Evolutionary conservation across 2,888 invertebrate species (phyloP).

Genomic region (Trachelus stipa): DNA sequence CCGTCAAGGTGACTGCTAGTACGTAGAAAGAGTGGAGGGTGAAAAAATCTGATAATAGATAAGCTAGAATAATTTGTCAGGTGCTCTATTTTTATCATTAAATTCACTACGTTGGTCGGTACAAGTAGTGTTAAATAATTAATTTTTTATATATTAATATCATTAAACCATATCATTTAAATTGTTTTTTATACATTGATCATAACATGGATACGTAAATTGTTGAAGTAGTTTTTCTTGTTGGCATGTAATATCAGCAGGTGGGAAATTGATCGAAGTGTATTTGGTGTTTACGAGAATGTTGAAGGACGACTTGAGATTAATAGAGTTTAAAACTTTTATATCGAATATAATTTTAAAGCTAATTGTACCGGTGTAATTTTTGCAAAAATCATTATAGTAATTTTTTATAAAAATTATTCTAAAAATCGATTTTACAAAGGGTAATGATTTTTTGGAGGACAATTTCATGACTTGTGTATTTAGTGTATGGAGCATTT

Average conservation of each 20-base stretch:
- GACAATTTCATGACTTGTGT: too few relatives aligned
- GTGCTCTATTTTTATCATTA: not conserved
- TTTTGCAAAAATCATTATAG: too few relatives aligned
- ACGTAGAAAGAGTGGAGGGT: not conserved
- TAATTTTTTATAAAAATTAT: too few relatives aligned
- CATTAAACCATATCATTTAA: not conserved
- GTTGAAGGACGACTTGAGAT: too few relatives aligned
- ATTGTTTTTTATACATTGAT: not conserved
- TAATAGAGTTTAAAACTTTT: too few relatives aligned
- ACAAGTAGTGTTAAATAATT: not conserved
- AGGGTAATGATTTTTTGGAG: too few relatives aligned
- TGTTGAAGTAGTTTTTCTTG: not conserved
- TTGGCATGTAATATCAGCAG: not conserved
- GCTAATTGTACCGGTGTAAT: too few relatives aligned
- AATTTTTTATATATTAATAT: not conserved
- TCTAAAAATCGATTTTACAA: too few relatives aligned
- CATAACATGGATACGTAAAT: not conserved
- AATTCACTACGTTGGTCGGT: not conserved
- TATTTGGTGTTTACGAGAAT: too few relatives aligned
- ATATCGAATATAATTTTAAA: too few relatives aligned
- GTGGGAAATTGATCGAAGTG: too few relatives aligned
- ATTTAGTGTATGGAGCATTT: too few relatives aligned
- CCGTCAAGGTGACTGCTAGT: not conserved
- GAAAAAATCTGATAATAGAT: not conserved
- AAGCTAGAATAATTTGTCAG: not conserved